Conservation (phyloP, 1,140 invertebrate genomes). For the Drosophila parvula region DNA sequence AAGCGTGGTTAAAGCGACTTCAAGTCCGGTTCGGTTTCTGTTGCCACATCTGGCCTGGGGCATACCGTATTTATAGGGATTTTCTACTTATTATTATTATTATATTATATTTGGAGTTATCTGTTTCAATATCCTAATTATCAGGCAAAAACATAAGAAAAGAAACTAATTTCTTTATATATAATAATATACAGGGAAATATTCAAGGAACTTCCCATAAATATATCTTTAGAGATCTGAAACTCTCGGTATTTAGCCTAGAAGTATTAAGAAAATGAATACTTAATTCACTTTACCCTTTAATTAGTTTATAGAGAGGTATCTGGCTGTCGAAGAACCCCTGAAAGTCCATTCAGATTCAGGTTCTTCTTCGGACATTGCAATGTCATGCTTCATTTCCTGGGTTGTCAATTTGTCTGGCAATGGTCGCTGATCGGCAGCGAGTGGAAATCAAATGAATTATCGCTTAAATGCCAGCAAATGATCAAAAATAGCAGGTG, state of each 20-base stretch:
- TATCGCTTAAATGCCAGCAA: conserved; percentile 55
- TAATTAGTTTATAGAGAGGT: background rate
- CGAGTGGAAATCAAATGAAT: conserved; percentile 47
- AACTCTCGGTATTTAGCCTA: no score
- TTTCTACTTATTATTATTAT: background rate
- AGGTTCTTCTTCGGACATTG: conserved; percentile 64
- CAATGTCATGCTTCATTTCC: conserved; percentile 81
- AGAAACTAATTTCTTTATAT: no score
- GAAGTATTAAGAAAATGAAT: background rate
- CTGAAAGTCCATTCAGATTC: background rate
- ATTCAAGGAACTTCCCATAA: no score
- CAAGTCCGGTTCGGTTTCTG: conserved; percentile 39
- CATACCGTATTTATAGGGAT: background rate
- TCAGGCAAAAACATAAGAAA: background rate
- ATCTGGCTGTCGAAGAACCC: background rate
- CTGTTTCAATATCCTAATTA: background rate
- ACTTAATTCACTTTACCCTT: no score
- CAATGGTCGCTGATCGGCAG: conserved; percentile 30
- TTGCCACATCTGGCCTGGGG: background rate
- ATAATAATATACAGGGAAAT: no score
- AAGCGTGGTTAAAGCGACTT: conserved; percentile 61
- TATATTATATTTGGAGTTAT: background rate
- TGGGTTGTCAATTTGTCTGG: conserved; percentile 79
- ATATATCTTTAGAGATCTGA: no score
- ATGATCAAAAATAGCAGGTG: conserved; percentile 54